Evolutionary conservation across 2,888 invertebrate species (phyloP).

Genomic region (Ormyrus rosae): DNA sequence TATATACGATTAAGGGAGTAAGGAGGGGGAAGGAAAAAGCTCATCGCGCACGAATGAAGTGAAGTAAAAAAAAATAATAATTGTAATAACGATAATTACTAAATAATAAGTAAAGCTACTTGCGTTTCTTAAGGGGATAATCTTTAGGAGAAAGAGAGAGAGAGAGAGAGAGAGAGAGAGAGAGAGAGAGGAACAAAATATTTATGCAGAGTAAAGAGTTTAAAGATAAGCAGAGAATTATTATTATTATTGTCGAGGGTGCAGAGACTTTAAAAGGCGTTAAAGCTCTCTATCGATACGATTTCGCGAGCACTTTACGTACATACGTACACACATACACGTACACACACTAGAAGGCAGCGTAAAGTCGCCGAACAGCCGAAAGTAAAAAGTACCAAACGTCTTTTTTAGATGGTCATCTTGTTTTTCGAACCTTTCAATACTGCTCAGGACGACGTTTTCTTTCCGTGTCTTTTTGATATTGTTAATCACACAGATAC

Average conservation of each 20-base stretch:
- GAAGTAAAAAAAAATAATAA: constrained; percentile 11
- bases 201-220: background rate
- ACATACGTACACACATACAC: no score
- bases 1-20: background rate
- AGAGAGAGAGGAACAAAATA: background rate
- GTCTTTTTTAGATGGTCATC: no score
- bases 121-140: constrained; percentile 30
- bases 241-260: background rate
- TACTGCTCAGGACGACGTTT: no score
- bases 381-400: no score
- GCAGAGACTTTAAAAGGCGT: background rate
- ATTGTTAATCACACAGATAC: background rate
- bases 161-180: no score
- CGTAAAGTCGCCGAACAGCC: no score
- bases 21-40: background rate
- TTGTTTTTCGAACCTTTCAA: no score
- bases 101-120: constrained; percentile 14
- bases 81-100: constrained; percentile 15
- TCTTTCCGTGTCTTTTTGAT: no score
- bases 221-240: background rate
- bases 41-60: constrained; percentile 9
- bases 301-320: no score
- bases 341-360: no score
- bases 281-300: no score
- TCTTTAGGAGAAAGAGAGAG: background rate